Base-by-base conservation (phyloP, 2,113 vertebrate genomes). In the Myotis yumanensis region DNA sequence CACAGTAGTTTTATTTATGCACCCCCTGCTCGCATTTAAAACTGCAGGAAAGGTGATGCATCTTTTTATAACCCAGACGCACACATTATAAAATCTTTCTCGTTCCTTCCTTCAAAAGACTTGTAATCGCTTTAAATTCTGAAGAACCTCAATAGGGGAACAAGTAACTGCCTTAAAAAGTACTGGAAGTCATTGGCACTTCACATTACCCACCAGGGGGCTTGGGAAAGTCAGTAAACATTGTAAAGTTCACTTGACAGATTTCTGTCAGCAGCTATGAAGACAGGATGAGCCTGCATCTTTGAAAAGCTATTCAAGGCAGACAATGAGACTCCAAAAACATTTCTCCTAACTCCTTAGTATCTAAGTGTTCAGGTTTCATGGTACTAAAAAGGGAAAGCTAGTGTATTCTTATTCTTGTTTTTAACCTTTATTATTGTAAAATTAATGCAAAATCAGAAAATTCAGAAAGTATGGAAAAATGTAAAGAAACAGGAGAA, bases 301-400 rank as follows among this genome's bases (percentile, higher is more conserved):
- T 79, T 91, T 68, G 48, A 89, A 93, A 93, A 75, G 5, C 64
- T 94, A 18, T 79, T 90, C 52, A 32, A 68, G 52, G 94, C 89
- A 91, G 64, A 93, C 88, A 90, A 51, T 48, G 11, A 86, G 1
- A 73, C 37, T 32, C 40, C 59, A 64, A 10, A 64, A 64, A 87
- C n/a, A 71, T 71, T 62, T 85, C 35, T 81, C 43, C 40, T 52
- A 89, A 84, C 16, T 35, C 37, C 17, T 89, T 14, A 71, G 32
- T 57, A 69, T 77, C 68, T 88, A 81, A 79, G 69, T 79, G 59
- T 40, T 85, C 83, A 82, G 40, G 1, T 73, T 95, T 90, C n/a
- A 48, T 43, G 2, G 40, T 32, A 28, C 25, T 90, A 64, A 2
- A 52, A 48, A 91, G 59, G 14, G 28, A 72, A 79, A 64, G 40